Percentiles rank a stretch among this genome's conserved stretches.
These are phyloP conservation scores for Bothrops jararaca DNA, from an alignment of 2,113 vertebrate genomes.

Conservation along the genomic window DNA sequence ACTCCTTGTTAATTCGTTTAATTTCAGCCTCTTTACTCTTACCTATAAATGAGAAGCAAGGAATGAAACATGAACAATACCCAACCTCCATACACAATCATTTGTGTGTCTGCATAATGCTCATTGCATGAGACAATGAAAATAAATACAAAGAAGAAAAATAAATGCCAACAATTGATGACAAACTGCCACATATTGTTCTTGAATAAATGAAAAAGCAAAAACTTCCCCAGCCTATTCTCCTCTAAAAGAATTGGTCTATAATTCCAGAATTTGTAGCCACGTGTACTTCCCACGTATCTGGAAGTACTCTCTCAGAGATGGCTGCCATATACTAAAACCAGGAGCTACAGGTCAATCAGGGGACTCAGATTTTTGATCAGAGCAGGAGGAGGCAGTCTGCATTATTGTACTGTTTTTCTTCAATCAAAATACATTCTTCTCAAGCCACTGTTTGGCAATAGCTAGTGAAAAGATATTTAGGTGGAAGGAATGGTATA, in stretches of 20 bases:
- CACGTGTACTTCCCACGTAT: neutral
- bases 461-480: neutral
- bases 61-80: neutral
- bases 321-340: too few relatives aligned
- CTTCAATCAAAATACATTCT: neutral
- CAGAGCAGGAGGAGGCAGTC: neutral
- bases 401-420: neutral
- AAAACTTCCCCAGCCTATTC: neutral
- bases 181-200: neutral
- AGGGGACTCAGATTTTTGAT: neutral
- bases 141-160: neutral
- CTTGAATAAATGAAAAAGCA: neutral
- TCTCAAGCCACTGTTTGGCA: neutral
- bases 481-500: neutral
- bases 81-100: neutral
- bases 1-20: slow-evolving; percentile 91
- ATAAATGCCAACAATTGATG: neutral
- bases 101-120: neutral
- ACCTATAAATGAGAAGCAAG: slow-evolving; percentile 66
- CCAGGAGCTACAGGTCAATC: neutral
- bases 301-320: neutral
- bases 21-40: slow-evolving; percentile 95
- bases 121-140: neutral
- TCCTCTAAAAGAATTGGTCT: neutral
- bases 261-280: neutral